Conservation (phyloP, 2,888 invertebrate species). For the Drosophila cracens region DNA sequence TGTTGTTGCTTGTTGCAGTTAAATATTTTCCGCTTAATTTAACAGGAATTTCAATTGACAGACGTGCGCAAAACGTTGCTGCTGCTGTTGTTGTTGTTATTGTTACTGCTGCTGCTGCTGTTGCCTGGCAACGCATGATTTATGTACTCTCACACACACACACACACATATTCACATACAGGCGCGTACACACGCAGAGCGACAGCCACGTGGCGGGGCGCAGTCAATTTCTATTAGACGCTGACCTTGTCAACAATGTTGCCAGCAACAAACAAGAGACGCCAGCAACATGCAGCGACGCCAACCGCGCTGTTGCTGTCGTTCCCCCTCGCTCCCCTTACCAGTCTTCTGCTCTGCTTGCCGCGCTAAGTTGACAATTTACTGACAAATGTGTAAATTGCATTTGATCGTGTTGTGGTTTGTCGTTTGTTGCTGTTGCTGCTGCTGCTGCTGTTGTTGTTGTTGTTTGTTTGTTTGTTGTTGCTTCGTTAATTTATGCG, state of each 20-base stretch:
- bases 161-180: conserved; percentile 27
- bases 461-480: conserved; percentile 22
- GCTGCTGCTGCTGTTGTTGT: conserved; percentile 39
- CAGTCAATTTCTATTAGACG: conserved; percentile 75
- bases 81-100: conserved; percentile 14
- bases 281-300: conserved; percentile 58
- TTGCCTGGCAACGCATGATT: conserved; percentile 68
- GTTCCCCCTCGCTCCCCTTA: conserved; percentile 7
- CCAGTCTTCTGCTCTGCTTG: conserved; percentile 8
- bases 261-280: conserved; percentile 53
- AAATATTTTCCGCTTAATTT: conserved; percentile 83
- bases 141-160: conserved; percentile 67
- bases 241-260: conserved; percentile 82
- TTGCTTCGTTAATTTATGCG: conserved; percentile 72
- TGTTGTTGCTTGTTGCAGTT: conserved; percentile 62
- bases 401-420: conserved; percentile 65
- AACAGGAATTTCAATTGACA: conserved; percentile 83
- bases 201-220: conserved; percentile 49
- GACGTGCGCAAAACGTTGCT: conserved; percentile 64
- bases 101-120: background rate
- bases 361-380: conserved; percentile 81
- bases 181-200: conserved; percentile 12
- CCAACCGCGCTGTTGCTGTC: conserved; percentile 31
- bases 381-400: conserved; percentile 82
- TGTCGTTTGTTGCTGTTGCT: conserved; percentile 35